Conservation (phyloP, 2,797 vertebrate genomes). For the Pseudochirops corinnae region DNA sequence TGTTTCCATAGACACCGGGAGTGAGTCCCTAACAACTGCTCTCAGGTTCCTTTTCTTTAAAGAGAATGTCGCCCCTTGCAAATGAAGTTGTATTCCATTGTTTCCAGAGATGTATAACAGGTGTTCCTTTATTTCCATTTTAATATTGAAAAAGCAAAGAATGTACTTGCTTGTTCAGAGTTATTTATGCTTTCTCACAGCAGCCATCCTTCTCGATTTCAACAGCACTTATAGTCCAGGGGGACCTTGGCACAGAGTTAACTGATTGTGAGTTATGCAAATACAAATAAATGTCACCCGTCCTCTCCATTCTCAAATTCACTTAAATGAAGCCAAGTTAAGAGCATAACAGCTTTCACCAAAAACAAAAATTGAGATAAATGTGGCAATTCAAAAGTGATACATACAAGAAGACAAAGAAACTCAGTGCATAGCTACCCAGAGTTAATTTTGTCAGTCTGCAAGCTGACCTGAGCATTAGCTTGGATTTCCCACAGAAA, state of each 20-base stretch:
- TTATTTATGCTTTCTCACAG: neutral
- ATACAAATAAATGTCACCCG: slow-evolving; percentile 66
- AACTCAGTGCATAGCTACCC: neutral
- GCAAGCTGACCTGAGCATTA: neutral
- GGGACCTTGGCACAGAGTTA: slow-evolving; percentile 41
- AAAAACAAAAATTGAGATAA: slow-evolving; percentile 52
- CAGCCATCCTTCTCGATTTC: slow-evolving; percentile 48
- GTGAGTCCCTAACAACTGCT: slow-evolving; percentile 69
- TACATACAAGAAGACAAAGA: neutral
- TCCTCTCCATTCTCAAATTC: slow-evolving; percentile 11
- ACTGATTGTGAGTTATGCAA: slow-evolving; percentile 65
- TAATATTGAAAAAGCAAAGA: slow-evolving; percentile 47
- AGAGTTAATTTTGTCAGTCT: slow-evolving; percentile 28
- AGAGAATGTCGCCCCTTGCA: slow-evolving; percentile 60
- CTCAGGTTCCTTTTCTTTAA: slow-evolving; percentile 54
- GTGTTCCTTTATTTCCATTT: slow-evolving; percentile 62
- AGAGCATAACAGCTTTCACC: slow-evolving; percentile 39
- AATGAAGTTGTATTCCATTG: slow-evolving; percentile 57
- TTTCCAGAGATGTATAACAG: slow-evolving; percentile 64
- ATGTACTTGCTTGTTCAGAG: slow-evolving; percentile 29
- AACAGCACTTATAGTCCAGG: slow-evolving; percentile 55
- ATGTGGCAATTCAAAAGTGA: slow-evolving; percentile 44
- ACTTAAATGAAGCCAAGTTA: slow-evolving; percentile 48
- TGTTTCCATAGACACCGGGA: slow-evolving; percentile 78
- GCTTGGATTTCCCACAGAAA: neutral